Conservation (phyloP, 2,888 invertebrate genomes). For the Rhyacophila evoluta region DNA sequence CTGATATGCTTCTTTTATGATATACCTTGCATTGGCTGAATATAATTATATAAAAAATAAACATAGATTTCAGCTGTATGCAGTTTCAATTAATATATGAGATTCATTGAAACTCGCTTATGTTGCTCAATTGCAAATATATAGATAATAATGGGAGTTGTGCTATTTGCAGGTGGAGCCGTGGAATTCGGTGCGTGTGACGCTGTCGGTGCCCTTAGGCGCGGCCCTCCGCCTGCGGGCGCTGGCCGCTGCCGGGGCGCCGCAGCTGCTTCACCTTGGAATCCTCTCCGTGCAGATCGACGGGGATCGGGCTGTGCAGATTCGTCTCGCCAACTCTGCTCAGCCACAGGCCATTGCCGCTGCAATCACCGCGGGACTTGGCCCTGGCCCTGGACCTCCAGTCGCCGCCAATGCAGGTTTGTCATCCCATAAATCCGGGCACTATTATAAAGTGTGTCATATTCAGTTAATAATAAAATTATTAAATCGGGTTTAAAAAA, state of each 20-base stretch:
- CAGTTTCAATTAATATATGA: too few species aligned
- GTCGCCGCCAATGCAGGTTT: not conserved
- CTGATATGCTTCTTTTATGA: too few species aligned
- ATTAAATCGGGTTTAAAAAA: too few species aligned
- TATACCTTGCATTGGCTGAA: too few species aligned
- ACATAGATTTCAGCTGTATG: too few species aligned
- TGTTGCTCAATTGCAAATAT: too few species aligned
- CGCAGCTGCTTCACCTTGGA: conserved; percentile 90
- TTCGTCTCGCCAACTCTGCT: conserved; percentile 57
- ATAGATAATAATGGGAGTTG: too few species aligned
- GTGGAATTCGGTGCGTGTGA: conserved; percentile 98
- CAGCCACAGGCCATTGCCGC: conserved; percentile 26
- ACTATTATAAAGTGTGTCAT: too few species aligned
- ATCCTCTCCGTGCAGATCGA: conserved; percentile 96
- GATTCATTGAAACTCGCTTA: too few species aligned
- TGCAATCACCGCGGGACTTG: not conserved
- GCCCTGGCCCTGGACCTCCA: not conserved
- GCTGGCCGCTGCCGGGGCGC: conserved; percentile 91
- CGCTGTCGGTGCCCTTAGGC: conserved; percentile 96
- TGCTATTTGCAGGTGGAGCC: conserved; percentile 84
- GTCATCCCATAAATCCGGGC: too few species aligned
- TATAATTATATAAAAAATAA: too few species aligned
- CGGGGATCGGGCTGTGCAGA: conserved; percentile 84
- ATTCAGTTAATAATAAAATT: too few species aligned
- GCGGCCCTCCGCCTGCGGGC: conserved; percentile 92